Conservation (phyloP, 2,113 vertebrate genomes). For the Podilymbus podiceps region DNA sequence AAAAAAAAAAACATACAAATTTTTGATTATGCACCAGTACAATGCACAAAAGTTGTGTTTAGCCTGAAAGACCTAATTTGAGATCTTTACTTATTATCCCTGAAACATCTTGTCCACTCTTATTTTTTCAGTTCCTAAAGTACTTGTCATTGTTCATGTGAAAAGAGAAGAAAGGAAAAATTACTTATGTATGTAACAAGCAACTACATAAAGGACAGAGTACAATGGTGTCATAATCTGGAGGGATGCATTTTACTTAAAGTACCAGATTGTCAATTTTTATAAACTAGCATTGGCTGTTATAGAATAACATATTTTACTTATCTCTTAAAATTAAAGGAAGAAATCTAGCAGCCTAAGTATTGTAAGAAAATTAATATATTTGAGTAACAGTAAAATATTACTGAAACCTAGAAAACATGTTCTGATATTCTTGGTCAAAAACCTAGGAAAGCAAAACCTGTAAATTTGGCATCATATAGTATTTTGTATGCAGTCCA, state of each 20-base stretch:
- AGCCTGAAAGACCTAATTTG: neutral
- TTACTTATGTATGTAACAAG: neutral
- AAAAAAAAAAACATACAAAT: no score
- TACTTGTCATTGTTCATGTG: neutral
- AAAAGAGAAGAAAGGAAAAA: neutral
- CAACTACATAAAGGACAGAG: neutral
- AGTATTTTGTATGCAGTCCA: neutral
- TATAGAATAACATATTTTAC: neutral
- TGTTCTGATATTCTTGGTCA: neutral
- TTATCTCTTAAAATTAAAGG: neutral
- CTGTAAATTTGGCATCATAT: neutral
- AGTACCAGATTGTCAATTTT: neutral
- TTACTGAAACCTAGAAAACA: neutral
- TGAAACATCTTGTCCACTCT: neutral
- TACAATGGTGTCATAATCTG: neutral
- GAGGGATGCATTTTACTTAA: neutral
- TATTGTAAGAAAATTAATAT: neutral
- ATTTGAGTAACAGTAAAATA: neutral
- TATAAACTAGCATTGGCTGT: neutral
- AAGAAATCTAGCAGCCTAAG: neutral
- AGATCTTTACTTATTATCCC: neutral
- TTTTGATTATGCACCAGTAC: neutral
- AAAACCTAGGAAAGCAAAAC: neutral
- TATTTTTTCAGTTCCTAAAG: neutral
- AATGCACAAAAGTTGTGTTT: neutral